These are phyloP conservation scores for Enteromius unitaeniatus DNA, from an alignment of 2,797 vertebrate genomes.

Conservation along the genomic window DNA sequence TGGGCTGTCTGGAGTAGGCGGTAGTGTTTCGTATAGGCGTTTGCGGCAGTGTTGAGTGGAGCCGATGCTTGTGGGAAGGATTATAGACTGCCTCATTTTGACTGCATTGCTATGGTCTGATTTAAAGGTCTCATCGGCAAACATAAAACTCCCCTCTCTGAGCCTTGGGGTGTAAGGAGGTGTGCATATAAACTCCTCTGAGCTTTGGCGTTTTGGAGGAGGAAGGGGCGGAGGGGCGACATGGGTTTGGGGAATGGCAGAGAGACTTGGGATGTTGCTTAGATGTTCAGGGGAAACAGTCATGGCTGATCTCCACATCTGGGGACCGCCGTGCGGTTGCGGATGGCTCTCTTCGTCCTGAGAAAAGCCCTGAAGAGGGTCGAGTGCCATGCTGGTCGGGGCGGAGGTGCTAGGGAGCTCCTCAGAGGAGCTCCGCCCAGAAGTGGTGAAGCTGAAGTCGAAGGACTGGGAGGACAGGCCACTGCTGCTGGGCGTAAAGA, in stretches of 20 bases:
- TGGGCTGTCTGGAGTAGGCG: conserved; percentile 79
- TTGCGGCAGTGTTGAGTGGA: conserved; percentile 49
- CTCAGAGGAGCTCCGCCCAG: conserved; percentile 63
- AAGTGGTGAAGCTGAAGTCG: conserved; percentile 66
- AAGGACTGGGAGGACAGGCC: conserved; percentile 69
- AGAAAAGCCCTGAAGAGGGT: conserved; percentile 62
- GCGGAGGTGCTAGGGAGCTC: conserved; percentile 51
- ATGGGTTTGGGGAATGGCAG: conserved; percentile 28
- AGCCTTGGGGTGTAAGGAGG: conserved; percentile 79
- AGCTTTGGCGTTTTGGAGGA: conserved; percentile 50
- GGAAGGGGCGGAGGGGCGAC: background rate
- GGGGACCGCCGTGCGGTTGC: conserved; percentile 48
- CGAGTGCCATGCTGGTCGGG: conserved; percentile 32
- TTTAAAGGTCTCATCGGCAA: conserved; percentile 68
- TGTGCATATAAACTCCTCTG: conserved; percentile 75
- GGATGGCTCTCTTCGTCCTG: conserved; percentile 66
- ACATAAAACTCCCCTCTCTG: conserved; percentile 72
- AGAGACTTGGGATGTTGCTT: conserved; percentile 1
- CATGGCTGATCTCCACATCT: conserved; percentile 51
- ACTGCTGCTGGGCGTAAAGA: conserved; percentile 74
- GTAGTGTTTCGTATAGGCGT: conserved; percentile 78
- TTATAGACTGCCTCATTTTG: conserved; percentile 28
- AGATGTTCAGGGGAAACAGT: conserved; percentile 28
- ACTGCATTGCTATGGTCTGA: conserved; percentile 39
- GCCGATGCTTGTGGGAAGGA: conserved; percentile 52